phyloP scores from a whole-genome alignment of 64 coral and sea anemone species.

The Cladopsammia gracilis region DNA sequence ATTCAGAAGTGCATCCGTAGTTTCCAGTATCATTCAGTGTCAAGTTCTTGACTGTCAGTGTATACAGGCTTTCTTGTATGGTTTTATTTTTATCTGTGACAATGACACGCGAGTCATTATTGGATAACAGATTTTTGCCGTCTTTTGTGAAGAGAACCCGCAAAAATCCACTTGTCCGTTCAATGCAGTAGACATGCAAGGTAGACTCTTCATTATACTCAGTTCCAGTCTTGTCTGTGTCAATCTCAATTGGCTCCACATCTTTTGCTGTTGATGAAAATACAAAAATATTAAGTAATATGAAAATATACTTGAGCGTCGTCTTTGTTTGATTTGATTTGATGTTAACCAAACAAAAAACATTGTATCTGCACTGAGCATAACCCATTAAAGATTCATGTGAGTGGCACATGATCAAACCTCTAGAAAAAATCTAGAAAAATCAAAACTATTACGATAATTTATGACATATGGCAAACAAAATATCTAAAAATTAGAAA shows the following conservation, averaged over 20 bases:
- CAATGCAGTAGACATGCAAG: not conserved
- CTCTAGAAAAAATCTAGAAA: no score
- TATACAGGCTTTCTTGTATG: not conserved
- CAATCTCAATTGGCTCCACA: not conserved
- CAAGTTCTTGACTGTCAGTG: constrained; percentile 27
- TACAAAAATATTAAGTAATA: no score
- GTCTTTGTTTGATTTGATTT: no score
- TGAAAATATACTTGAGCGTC: no score
- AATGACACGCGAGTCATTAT: constrained; percentile 15
- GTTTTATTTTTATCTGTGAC: not conserved
- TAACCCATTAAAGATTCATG: no score
- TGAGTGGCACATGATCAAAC: no score
- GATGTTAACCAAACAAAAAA: no score
- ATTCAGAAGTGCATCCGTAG: not conserved
- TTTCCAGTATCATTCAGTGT: constrained; percentile 57
- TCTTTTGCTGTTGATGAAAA: not conserved
- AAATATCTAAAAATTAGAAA: no score
- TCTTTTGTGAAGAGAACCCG: not conserved
- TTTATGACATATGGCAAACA: no score
- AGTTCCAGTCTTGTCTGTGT: not conserved
- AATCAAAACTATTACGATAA: no score
- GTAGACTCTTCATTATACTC: not conserved
- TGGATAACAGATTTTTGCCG: not conserved
- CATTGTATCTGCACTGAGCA: no score
- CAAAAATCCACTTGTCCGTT: not conserved